These are phyloP conservation scores for Tetranychus truncatus DNA, from an alignment of 2,888 invertebrate species.

Conservation along the genomic window DNA sequence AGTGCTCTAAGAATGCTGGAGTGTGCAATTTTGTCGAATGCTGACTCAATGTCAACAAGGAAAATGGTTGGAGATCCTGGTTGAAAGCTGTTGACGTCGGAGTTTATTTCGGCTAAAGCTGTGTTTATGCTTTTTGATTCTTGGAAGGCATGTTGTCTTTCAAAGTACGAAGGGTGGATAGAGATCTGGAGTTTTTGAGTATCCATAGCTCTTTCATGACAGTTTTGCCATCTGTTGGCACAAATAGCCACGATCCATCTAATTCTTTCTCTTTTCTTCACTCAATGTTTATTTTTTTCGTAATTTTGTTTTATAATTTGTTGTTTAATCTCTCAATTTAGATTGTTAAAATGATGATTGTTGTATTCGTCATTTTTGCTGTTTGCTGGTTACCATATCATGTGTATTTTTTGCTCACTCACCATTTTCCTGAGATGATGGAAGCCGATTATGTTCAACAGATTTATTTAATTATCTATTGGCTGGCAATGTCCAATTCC, in stretches of 20 bases:
- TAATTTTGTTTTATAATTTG: not conserved
- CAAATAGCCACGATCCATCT: not conserved
- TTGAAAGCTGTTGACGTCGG: no score
- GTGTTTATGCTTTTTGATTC: no score
- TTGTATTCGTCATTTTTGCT: slow-evolving; percentile 79
- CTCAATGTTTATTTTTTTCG: not conserved
- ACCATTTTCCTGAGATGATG: slow-evolving; percentile 57
- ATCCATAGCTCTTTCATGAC: not conserved
- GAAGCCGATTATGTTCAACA: slow-evolving; percentile 46
- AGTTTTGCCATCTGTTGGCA: not conserved
- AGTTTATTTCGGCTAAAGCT: no score
- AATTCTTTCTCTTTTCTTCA: not conserved
- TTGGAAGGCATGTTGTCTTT: no score
- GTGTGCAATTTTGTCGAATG: no score
- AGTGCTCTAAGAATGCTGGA: no score
- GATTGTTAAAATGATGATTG: slow-evolving; percentile 70
- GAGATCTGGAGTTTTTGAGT: no score
- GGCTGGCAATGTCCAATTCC: slow-evolving; percentile 73
- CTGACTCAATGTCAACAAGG: no score
- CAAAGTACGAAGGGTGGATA: no score
- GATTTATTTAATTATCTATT: slow-evolving; percentile 52
- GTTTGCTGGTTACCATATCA: slow-evolving; percentile 93
- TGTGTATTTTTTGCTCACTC: slow-evolving; percentile 69
- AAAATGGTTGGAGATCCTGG: no score
- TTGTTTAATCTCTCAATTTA: not conserved